Conservation (phyloP, 2,797 vertebrate genomes). For the Emydoidea blandingii region DNA sequence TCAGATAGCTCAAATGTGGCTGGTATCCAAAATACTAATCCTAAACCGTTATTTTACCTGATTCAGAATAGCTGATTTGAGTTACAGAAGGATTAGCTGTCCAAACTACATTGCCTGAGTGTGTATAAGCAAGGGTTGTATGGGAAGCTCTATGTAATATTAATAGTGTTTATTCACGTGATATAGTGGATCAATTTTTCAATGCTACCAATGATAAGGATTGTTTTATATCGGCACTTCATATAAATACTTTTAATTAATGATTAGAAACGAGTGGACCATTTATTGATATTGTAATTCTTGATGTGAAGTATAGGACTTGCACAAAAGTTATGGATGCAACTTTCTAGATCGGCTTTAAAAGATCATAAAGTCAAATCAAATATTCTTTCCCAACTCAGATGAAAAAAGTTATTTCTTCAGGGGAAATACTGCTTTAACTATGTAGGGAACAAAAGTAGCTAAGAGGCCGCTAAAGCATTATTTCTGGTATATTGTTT, state of each 20-base stretch:
- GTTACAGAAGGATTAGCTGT: background rate
- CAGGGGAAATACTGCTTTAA: constrained; percentile 55
- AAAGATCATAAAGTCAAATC: background rate
- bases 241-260: background rate
- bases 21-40: background rate
- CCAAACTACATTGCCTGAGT: background rate
- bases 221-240: background rate
- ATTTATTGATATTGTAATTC: background rate
- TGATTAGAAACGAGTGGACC: background rate
- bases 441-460: constrained; percentile 57
- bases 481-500: constrained; percentile 67
- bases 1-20: background rate
- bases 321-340: background rate
- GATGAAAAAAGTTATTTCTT: constrained; percentile 28
- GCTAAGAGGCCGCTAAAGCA: constrained; percentile 42
- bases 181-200: background rate
- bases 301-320: background rate
- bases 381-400: constrained; percentile 10
- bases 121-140: background rate
- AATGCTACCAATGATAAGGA: background rate
- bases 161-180: background rate
- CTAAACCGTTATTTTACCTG: background rate
- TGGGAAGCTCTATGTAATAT: background rate
- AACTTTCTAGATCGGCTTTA: background rate
- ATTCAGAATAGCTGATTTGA: background rate